Evolutionary conservation across 2,113 vertebrate genomes (phyloP), one percentile per base, ranked within the genome.

Genomic region (Poeciliopsis occidentalis): DNA sequence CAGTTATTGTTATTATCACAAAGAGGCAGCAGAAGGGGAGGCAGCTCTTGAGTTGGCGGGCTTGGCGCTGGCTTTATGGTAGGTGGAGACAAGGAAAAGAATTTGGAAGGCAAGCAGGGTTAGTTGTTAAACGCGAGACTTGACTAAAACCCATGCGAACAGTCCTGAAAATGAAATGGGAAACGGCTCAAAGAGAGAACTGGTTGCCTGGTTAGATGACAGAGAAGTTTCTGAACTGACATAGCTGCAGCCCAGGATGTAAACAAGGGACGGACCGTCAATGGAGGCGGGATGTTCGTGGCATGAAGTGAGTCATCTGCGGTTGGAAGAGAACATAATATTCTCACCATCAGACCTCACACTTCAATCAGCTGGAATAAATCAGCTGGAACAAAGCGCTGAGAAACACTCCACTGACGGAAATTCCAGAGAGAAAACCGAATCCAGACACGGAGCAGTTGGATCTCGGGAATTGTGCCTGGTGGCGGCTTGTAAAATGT

Each of bases 1-100:
- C 82, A 83, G 88, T 90, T 87, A 92, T 88, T 91, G 91, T 93
- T 92, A 92, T 91, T 84, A 86, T 89, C 89, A 91, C 92, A 92
- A 92, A 92, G 82, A 80, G 79, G 71, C 83, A 92, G 91, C 88
- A 93, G 91, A 93, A 92, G 91, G 91, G 89, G 87, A 85, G 85
- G 85, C 91, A 91, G 87, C 85, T 90, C 89, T 83, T 78, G 80
- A 86, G 90, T 88, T 89, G 91, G 91, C 88, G 81, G 91, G 81
- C 86, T 88, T 90, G 89, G 91, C 87, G 75, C 78, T 54, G 90
- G 84, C 82, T 88, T 83, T 77, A 88, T 85, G 75, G 85, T 78
- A 85, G 86, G 86, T 70, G 80, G 80, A 73, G 84, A 81, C 27
- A 64, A 80, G 81, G 77, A 84, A 73, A 81, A 81, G 81, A 84